Base-by-base conservation (phyloP, 2,888 invertebrate species). In the Caenorhabditis doughertyi region DNA sequence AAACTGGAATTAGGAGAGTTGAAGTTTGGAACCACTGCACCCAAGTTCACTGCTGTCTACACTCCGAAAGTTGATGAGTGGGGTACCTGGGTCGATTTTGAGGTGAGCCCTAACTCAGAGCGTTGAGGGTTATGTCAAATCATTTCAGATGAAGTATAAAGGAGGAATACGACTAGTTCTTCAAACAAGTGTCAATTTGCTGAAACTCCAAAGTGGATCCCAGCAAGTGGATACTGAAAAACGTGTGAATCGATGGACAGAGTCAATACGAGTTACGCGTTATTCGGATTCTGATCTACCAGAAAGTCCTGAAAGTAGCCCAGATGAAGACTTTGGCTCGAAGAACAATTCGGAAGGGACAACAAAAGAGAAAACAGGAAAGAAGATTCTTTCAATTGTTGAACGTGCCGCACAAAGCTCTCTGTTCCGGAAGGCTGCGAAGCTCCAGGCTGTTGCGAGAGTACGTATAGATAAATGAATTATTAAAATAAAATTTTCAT, bases 71-170 rank as follows among this genome's bases (percentile, higher is more conserved):
- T 95, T 83, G 95, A 97, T 93, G 94, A 95, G 86, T 94, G 95
- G 90, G 97, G 97, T 44, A 93, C 97, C 72, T 97, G 97, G 97
- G 93, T 96, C 0, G 96, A 97, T 92, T 93, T 96, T 16, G 95
- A 96, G 51, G 65, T 65, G 27, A 55, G 9, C 16, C 3, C 2
- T 5, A 13, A 13, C 67, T 8, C 11, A 42, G 11, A 47, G 18
- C 13, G 25, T 32, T 8, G 23, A 32, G 49, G n/a, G n/a, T n/a
- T n/a, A 51, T n/a, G 47, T 71, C 84, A n/a, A 29, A 21, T 3
- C 32, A 18, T 51, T 65, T 51, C 65, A 65, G 87, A 84, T 92
- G 73, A 85, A 87, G 29, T 92, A 90, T 82, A 80, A 86, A 2
- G 96, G 96, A 64, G 94, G 94, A 85, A 94, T 96, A 51, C 94